A percentile compares a stretch with the other conserved stretches of the same genome.
phyloP scores from a whole-genome alignment of 2,888 invertebrate genomes.

The Polyommatus icarus region DNA sequence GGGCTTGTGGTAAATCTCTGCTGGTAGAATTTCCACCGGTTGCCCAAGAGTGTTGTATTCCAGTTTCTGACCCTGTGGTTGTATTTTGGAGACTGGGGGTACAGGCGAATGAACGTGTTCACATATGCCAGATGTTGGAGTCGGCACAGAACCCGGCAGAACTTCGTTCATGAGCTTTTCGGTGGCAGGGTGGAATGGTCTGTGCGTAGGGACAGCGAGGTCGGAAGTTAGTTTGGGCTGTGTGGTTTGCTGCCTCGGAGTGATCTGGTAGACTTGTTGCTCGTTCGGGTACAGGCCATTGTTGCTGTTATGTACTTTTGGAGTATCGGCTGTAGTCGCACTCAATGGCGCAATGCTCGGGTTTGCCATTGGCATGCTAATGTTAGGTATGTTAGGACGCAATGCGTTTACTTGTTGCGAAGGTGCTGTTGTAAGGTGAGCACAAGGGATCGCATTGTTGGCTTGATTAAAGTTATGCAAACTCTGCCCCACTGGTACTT shows the following conservation, averaged over 20 bases:
- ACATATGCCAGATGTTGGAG: background rate
- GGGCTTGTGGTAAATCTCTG: constrained; percentile 49
- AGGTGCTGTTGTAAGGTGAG: background rate
- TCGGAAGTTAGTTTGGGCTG: constrained; percentile 46
- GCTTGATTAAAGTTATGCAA: constrained; percentile 47
- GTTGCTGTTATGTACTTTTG: constrained; percentile 22
- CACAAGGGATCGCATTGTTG: background rate
- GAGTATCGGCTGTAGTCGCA: background rate
- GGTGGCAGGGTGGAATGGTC: background rate
- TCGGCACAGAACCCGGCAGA: background rate
- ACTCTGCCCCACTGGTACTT: constrained; percentile 59
- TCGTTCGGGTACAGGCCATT: constrained; percentile 29
- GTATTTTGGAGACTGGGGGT: constrained; percentile 33
- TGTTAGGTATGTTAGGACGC: constrained; percentile 6
- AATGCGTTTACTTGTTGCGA: constrained; percentile 3
- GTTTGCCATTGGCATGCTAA: background rate
- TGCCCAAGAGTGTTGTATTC: constrained; percentile 70
- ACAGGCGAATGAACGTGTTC: constrained; percentile 27
- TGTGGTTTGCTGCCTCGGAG: constrained; percentile 39
- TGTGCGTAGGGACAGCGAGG: constrained; percentile 38
- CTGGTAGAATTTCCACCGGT: constrained; percentile 61
- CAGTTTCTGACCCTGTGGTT: constrained; percentile 43
- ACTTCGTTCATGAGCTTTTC: background rate
- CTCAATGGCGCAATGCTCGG: background rate
- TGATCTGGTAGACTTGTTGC: constrained; percentile 34